Conservation (phyloP, 2,888 invertebrate species). For the Drosophila koepferae region DNA sequence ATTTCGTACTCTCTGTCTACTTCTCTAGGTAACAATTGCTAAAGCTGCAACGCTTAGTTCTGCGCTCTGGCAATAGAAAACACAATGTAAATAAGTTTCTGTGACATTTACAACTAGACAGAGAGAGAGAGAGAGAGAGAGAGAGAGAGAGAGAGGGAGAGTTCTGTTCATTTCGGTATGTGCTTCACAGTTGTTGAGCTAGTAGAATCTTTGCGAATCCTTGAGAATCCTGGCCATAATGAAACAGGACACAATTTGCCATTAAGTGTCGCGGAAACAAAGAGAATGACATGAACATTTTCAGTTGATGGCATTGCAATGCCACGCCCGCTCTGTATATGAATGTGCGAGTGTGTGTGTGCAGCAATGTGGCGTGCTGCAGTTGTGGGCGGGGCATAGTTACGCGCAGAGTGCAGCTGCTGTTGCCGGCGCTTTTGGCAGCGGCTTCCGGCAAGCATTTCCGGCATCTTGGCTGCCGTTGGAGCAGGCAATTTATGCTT, state of each 20-base stretch:
- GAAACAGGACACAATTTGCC: slow-evolving; percentile 22
- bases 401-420: slow-evolving; percentile 8
- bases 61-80: not conserved
- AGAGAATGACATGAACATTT: slow-evolving; percentile 29
- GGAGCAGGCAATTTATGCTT: slow-evolving; percentile 50
- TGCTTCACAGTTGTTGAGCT: not conserved
- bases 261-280: slow-evolving; percentile 37
- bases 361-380: not conserved
- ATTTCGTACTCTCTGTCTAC: not conserved
- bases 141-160: no score
- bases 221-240: slow-evolving; percentile 6
- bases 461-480: slow-evolving; percentile 41
- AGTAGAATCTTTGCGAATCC: slow-evolving; percentile 5
- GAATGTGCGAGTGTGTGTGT: not conserved
- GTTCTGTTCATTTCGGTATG: not conserved
- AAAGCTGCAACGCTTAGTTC: not conserved
- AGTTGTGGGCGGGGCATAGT: not conserved
- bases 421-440: slow-evolving; percentile 35
- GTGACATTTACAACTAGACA: not conserved
- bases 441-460: slow-evolving; percentile 48
- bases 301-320: slow-evolving; percentile 22
- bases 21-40: not conserved
- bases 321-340: slow-evolving; percentile 8
- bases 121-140: not conserved
- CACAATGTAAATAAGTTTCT: not conserved